Percentiles rank a stretch among this genome's conserved stretches.
phyloP scores from a whole-genome alignment of 2,888 invertebrate species.

The Anoplius nigerrimus region DNA sequence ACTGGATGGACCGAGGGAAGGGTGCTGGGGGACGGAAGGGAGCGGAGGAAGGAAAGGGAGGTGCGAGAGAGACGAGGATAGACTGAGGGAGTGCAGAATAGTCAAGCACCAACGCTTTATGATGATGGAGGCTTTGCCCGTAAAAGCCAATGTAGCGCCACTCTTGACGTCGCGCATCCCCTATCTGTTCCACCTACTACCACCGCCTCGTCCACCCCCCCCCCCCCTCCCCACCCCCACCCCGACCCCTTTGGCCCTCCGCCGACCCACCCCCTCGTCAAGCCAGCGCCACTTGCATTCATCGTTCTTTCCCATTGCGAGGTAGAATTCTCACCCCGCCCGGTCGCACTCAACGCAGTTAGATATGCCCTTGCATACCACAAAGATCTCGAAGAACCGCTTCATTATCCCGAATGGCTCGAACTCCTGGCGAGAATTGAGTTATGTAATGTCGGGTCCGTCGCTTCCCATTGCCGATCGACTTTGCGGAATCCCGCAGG shows the following conservation, averaged over 20 bases:
- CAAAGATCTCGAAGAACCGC: slow-evolving; percentile 40
- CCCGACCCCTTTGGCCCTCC: slow-evolving; percentile 23
- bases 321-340: slow-evolving; percentile 27
- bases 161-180: slow-evolving; percentile 35
- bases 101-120: slow-evolving; percentile 57
- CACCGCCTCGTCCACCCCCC: slow-evolving; percentile 17
- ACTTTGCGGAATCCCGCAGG: slow-evolving; percentile 11
- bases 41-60: slow-evolving; percentile 7
- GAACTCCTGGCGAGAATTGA: slow-evolving; percentile 20
- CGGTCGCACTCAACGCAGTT: slow-evolving; percentile 19
- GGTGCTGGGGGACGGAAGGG: slow-evolving; percentile 21
- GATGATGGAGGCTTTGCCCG: slow-evolving; percentile 62
- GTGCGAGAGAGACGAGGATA: slow-evolving; percentile 24
- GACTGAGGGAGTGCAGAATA: slow-evolving; percentile 38
- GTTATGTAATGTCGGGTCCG: slow-evolving; percentile 28
- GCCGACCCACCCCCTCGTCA: background rate
- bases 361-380: slow-evolving; percentile 27
- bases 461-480: slow-evolving; percentile 20
- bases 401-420: slow-evolving; percentile 44
- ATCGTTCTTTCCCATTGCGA: background rate
- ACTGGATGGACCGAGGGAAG: slow-evolving; percentile 28
- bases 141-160: slow-evolving; percentile 65
- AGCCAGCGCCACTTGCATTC: background rate
- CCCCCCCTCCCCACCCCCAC: slow-evolving; percentile 19
- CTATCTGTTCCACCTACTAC: slow-evolving; percentile 16